Conservation (phyloP, 2,797 vertebrate genomes). For the Squalus acanthias region DNA sequence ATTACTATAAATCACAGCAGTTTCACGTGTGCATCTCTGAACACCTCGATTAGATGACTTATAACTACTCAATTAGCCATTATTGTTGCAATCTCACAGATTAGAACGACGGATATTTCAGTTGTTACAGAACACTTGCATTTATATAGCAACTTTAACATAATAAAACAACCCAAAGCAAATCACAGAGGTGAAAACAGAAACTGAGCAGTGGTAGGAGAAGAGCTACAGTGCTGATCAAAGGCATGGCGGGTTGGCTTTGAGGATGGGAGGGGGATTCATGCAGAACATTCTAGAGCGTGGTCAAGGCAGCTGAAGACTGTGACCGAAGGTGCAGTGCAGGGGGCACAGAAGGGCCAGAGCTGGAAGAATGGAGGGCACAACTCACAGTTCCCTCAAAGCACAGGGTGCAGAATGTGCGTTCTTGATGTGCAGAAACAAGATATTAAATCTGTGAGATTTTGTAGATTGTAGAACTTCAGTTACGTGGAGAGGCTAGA, state of each 20-base stretch:
- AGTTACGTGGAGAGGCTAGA: background rate
- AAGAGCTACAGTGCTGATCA: background rate
- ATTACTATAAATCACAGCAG: background rate
- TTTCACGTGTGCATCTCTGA: background rate
- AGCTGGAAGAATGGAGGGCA: background rate
- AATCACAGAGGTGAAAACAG: background rate
- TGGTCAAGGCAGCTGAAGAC: background rate
- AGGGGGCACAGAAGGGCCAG: background rate
- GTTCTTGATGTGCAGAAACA: background rate
- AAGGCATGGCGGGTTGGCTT: background rate
- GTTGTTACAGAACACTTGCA: background rate
- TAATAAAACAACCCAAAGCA: background rate
- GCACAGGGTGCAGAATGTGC: background rate
- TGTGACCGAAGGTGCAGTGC: background rate
- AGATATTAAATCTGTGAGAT: background rate
- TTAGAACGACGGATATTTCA: background rate
- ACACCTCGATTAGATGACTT: background rate
- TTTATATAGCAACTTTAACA: background rate
- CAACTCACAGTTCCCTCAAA: background rate
- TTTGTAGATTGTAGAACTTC: background rate
- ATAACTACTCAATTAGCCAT: background rate
- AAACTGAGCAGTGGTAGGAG: background rate
- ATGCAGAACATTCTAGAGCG: background rate
- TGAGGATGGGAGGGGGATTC: no score
- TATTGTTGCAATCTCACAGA: background rate